Conservation (phyloP, 64 coral and sea anemone genomes). For the Porites australiensis region DNA sequence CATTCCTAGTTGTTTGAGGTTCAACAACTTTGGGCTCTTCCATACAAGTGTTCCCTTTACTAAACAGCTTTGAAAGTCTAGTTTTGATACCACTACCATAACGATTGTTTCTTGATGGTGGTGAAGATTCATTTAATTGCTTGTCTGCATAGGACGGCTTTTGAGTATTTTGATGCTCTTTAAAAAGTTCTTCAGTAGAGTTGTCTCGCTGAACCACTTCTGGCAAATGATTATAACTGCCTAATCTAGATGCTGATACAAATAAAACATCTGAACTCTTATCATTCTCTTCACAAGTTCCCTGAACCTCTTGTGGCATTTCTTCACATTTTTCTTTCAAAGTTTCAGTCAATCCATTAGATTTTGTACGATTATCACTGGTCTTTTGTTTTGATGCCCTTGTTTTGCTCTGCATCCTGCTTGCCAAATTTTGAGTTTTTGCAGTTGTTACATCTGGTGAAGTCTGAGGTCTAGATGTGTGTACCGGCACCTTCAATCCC, state of each 20-base stretch:
- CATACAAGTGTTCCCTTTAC: neutral
- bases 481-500: neutral
- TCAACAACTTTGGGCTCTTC: conserved; percentile 10
- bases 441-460: conserved; percentile 19
- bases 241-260: neutral
- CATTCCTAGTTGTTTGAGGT: neutral
- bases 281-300: neutral
- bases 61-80: conserved; percentile 85
- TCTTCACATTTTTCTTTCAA: conserved; percentile 14
- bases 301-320: neutral
- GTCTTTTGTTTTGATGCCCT: neutral
- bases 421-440: neutral
- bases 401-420: neutral
- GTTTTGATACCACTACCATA: conserved; percentile 86
- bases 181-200: neutral
- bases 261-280: neutral
- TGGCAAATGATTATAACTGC: neutral
- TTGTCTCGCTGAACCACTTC: neutral
- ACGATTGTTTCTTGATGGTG: conserved; percentile 67
- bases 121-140: neutral
- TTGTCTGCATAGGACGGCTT: neutral
- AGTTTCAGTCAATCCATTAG: neutral
- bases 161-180: neutral
- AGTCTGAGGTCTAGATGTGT: conserved; percentile 1
- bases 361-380: conserved; percentile 14